A percentile compares a stretch with the other conserved stretches of the same genome.
These are phyloP conservation scores for Meleagris gallopavo DNA, from an alignment of 2,113 vertebrate genomes.

Conservation along the genomic window DNA sequence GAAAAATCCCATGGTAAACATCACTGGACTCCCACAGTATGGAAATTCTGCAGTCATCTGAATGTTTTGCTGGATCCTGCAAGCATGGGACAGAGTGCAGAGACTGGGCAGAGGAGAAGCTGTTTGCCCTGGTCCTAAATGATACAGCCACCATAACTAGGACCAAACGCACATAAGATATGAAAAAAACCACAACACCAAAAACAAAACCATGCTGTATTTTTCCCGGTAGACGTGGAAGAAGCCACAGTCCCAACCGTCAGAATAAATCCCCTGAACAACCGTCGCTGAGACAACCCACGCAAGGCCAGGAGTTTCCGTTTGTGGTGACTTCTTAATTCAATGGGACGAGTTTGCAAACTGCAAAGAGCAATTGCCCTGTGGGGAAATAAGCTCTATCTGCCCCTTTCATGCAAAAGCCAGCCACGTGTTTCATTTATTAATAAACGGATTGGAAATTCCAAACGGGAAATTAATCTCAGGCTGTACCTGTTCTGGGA, in stretches of 20 bases:
- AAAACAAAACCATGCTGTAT: neutral
- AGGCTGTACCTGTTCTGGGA: neutral
- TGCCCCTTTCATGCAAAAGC: neutral
- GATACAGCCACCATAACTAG: rapidly evolving
- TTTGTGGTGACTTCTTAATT: neutral
- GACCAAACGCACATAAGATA: neutral
- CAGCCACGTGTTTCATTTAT: neutral
- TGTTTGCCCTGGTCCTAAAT: neutral
- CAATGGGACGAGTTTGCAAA: neutral
- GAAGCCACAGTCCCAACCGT: neutral
- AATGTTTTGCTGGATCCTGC: neutral
- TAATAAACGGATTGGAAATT: neutral
- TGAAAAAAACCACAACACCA: neutral
- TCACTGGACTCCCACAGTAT: neutral
- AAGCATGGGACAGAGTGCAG: neutral
- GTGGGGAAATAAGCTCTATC: neutral
- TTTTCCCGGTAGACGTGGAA: neutral
- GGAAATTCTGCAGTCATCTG: neutral
- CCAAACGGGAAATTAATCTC: neutral
- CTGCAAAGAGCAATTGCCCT: neutral
- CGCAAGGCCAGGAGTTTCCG: neutral
- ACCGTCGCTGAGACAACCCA: neutral
- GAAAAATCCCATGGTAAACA: neutral
- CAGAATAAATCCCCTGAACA: neutral
- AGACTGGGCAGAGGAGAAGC: neutral